Base-by-base conservation (phyloP, 2,888 invertebrate species). In the Coleophora deauratella region DNA sequence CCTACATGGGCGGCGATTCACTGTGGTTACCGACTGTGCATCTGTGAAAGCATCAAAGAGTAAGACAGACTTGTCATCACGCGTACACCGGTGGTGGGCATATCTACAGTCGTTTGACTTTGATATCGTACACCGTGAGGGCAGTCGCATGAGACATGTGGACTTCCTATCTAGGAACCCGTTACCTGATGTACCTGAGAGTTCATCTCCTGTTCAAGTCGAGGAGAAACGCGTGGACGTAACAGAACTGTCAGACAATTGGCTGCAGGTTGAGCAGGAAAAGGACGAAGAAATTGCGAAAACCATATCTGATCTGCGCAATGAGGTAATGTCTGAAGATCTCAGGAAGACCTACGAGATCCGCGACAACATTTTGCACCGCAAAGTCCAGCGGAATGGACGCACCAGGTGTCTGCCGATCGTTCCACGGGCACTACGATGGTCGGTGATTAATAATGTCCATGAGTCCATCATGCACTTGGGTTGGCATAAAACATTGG, bases 1-100 rank as follows among this genome's bases (percentile, higher is more conserved):
- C 34, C 37, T 57, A 2, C 28, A 54, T 4, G 57, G 53, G 0
- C 27, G 43, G 1, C 39, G 41, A 4, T 57, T 58, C 33, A 41
- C n/a, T 2, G 43, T 54, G 0, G 40, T 57, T 0, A 55, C 58
- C 0, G 55, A 58, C 34, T 55, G 57, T 33, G 50, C 52, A 21
- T 41, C 57, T 1, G 10, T 58, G 0, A 54, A 55, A 37, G 21
- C 50, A 0, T 47, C 54, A 10, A 30, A 32, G 13, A 35, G 34
- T 2, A 51, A 54, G 34, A 7, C 38, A 3, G 50, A 54, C 13
- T 31, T 56, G n/a, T 30, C 47, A 9, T 46, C 49, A 14, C 33
- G 49, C n/a, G 40, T 53, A 2, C 45, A 50, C 30, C 21, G 50
- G 9, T 54, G 54, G 49, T 56, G 54, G 50, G 43, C 43, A 1